Conservation (phyloP, 1,140 invertebrate genomes). For the Nautilus pompilius region DNA sequence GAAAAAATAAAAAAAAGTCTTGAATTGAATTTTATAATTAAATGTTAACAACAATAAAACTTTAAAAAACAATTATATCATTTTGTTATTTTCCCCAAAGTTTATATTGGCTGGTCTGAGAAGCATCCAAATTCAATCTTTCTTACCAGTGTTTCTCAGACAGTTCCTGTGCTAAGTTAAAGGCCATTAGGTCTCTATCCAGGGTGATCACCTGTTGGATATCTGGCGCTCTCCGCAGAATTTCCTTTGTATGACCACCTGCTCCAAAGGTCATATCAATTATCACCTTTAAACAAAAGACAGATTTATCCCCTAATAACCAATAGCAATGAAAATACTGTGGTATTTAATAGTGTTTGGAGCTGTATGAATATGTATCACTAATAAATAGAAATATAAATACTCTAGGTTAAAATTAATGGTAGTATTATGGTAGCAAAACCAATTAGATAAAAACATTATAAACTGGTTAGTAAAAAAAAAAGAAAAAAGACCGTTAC, state of each 20-base stretch:
- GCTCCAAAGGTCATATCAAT: slow-evolving; percentile 78
- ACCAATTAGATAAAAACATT: neutral
- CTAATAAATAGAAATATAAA: neutral
- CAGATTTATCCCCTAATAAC: too few relatives aligned
- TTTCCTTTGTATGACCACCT: slow-evolving; percentile 77
- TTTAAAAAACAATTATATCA: too few relatives aligned
- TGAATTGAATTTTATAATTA: too few relatives aligned
- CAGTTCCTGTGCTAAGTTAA: slow-evolving; percentile 62
- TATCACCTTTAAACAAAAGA: slow-evolving; percentile 23
- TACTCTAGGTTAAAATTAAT: slow-evolving; percentile 9
- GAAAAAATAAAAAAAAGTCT: too few relatives aligned
- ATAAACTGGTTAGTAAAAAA: neutral
- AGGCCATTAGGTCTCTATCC: slow-evolving; percentile 81
- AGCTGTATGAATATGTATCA: too few relatives aligned
- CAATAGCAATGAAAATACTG: too few relatives aligned
- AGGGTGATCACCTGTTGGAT: slow-evolving; percentile 70
- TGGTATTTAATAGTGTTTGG: too few relatives aligned
- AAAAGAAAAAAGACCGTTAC: too few relatives aligned
- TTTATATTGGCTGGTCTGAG: too few relatives aligned
- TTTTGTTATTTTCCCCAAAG: too few relatives aligned
- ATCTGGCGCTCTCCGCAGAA: slow-evolving; percentile 61
- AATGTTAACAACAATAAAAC: too few relatives aligned
- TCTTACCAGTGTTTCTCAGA: slow-evolving; percentile 46
- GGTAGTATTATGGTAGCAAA: neutral
- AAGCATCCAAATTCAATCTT: too few relatives aligned